Evolutionary conservation across 2,113 vertebrate species (phyloP).

Genomic region (Leptobrachium ailaonicum): DNA sequence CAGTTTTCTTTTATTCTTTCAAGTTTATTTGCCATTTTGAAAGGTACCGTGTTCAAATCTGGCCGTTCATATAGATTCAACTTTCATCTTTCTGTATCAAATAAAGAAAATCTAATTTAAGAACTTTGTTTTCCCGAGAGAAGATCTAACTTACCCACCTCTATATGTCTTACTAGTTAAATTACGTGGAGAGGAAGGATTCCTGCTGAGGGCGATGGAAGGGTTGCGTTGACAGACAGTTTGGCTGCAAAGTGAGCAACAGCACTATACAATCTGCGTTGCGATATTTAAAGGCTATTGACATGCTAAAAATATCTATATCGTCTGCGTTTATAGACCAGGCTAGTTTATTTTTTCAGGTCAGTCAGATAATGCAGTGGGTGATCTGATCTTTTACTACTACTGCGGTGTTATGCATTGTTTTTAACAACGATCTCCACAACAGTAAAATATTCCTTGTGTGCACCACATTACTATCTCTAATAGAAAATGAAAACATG

Average conservation of each 20-base stretch:
- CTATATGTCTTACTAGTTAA: no score
- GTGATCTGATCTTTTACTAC: conserved; percentile 11
- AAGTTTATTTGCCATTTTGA: no score
- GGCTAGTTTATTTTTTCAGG: conserved; percentile 1
- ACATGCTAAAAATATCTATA: neutral
- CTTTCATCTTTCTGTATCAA: no score
- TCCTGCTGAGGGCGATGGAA: no score
- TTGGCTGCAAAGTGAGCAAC: neutral
- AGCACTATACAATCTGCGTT: neutral
- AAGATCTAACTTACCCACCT: no score
- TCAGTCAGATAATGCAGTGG: neutral
- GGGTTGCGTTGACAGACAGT: no score
- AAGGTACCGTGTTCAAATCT: no score
- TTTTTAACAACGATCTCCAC: conserved; percentile 36
- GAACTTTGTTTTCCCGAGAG: no score
- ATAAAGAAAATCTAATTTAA: no score
- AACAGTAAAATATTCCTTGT: conserved; percentile 15
- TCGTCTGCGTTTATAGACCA: neutral
- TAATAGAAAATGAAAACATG: neutral
- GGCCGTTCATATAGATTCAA: no score
- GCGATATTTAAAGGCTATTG: neutral
- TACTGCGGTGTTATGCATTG: conserved; percentile 6
- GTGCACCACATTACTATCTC: neutral
- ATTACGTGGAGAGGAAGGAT: no score
- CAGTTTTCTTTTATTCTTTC: no score